A percentile compares a stretch with the other conserved stretches of the same genome.
Evolutionary conservation across 2,113 vertebrate species (phyloP).

Genomic region (Archilochus colubris): DNA sequence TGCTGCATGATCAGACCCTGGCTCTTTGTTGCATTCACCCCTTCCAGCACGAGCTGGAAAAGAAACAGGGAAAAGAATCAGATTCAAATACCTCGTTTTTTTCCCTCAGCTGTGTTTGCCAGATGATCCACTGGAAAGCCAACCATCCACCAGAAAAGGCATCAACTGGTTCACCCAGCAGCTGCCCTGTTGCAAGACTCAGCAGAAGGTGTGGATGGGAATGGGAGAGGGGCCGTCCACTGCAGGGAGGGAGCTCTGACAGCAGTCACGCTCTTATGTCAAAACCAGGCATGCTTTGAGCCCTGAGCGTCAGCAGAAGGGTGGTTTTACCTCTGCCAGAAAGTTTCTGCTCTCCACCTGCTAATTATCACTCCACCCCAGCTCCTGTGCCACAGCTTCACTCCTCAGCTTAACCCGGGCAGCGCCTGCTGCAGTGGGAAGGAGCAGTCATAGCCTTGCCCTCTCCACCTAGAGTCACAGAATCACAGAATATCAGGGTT

Average conservation of each 20-base stretch:
- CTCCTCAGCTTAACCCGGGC: not conserved
- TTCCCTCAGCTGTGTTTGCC: not conserved
- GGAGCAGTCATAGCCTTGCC: not conserved
- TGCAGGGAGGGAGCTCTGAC: not conserved
- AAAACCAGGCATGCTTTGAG: accelerated
- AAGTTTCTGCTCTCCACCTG: not conserved
- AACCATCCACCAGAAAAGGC: not conserved
- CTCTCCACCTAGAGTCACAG: not conserved
- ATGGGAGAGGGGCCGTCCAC: accelerated
- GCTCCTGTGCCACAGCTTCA: not conserved
- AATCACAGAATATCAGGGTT: too few species aligned
- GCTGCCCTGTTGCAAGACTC: not conserved
- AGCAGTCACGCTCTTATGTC: not conserved
- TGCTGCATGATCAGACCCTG: not conserved
- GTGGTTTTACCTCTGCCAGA: not conserved
- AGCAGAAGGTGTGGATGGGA: not conserved
- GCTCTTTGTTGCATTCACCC: not conserved
- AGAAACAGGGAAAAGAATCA: not conserved
- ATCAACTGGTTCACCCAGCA: not conserved
- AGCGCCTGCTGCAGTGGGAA: accelerated
- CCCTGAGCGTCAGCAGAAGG: accelerated
- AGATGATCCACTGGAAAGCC: not conserved
- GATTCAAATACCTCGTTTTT: not conserved
- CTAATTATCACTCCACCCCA: not conserved
- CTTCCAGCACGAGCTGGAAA: not conserved